phyloP scores from a whole-genome alignment of 2,113 vertebrate species.

The Grammomys surdaster region DNA sequence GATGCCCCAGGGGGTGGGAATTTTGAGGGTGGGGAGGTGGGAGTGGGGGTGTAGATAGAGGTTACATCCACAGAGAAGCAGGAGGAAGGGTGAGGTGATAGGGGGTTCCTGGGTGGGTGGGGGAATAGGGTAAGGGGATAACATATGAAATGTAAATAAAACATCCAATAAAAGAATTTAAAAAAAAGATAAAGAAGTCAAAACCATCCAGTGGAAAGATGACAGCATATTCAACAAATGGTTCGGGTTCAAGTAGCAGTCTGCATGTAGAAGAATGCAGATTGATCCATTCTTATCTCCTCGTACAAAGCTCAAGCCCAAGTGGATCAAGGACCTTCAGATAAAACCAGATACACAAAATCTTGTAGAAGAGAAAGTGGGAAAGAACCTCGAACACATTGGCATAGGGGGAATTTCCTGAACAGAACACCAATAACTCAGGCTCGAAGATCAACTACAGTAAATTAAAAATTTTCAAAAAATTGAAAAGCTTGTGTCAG shows the following conservation, averaged over 20 bases:
- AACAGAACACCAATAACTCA: not conserved
- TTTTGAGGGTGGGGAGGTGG: too few relatives aligned
- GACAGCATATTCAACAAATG: not conserved
- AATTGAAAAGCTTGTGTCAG: not conserved
- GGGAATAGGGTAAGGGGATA: too few relatives aligned
- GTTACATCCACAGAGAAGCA: too few relatives aligned
- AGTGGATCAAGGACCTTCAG: not conserved
- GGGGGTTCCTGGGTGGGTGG: too few relatives aligned
- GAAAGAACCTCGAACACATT: fast-evolving
- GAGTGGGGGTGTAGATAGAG: too few relatives aligned
- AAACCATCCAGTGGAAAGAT: not conserved
- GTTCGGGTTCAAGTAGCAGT: not conserved
- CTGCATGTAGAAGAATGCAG: not conserved
- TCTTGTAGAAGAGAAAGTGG: not conserved
- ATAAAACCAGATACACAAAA: not conserved
- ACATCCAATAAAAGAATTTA: too few relatives aligned
- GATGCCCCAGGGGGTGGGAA: too few relatives aligned
- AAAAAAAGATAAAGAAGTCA: too few relatives aligned
- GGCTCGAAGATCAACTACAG: not conserved
- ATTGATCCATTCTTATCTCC: not conserved
- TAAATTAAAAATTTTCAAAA: too few relatives aligned
- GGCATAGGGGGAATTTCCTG: not conserved
- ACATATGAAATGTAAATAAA: too few relatives aligned
- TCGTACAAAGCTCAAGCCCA: not conserved
- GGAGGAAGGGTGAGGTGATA: too few relatives aligned